phyloP scores from a whole-genome alignment of 2,888 invertebrate species.

The Bombylius major region DNA sequence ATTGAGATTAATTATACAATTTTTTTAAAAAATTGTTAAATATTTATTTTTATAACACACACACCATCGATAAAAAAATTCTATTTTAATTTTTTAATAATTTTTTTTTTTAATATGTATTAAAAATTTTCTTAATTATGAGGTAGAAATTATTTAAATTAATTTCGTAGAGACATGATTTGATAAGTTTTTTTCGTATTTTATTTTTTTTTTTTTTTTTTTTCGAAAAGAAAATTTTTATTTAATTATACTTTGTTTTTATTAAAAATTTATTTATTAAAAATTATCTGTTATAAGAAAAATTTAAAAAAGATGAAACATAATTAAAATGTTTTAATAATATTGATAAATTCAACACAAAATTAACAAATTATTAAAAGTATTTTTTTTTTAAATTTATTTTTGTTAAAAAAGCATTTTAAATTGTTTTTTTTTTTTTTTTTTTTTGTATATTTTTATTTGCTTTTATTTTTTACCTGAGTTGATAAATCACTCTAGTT shows the following conservation, averaged over 20 bases:
- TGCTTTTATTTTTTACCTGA: background rate
- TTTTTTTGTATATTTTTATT: background rate
- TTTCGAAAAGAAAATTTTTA: too few species aligned
- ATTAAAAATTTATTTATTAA: background rate
- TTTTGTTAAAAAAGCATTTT: background rate
- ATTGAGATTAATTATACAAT: too few species aligned
- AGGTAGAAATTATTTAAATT: background rate
- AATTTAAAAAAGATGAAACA: background rate
- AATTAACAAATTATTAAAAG: background rate
- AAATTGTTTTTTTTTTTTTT: too few species aligned
- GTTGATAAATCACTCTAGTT: background rate
- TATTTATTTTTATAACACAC: too few species aligned
- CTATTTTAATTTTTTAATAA: too few species aligned
- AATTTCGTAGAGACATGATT: background rate
- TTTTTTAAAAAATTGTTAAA: too few species aligned
- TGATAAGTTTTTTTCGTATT: too few species aligned
- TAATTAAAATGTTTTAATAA: background rate
- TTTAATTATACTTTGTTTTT: background rate
- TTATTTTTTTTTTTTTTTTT: too few species aligned
- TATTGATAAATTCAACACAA: background rate
- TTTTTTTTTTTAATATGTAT: background rate
- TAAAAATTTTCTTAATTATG: background rate
- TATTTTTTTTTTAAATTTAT: background rate
- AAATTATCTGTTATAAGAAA: too few species aligned
- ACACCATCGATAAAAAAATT: too few species aligned